Evolutionary conservation across 1,140 invertebrate genomes (phyloP).

Genomic region (Anastrepha obliqua): DNA sequence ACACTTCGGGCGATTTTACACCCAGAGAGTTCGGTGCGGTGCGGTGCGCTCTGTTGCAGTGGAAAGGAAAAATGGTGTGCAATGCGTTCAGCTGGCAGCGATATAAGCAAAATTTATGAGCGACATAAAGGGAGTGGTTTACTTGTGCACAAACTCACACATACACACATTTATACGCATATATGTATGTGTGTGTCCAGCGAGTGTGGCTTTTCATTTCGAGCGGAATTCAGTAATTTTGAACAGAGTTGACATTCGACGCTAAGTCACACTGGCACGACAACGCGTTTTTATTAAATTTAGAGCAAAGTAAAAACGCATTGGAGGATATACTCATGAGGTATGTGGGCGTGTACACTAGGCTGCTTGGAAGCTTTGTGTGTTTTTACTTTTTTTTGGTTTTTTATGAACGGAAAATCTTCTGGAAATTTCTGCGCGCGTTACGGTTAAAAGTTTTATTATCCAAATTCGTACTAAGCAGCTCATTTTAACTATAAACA

Average conservation of each 20-base stretch:
- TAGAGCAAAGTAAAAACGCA: background rate
- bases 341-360: background rate
- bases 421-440: too few species aligned
- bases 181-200: background rate
- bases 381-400: too few species aligned
- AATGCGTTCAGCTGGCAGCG: background rate
- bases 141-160: background rate
- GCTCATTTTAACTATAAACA: too few species aligned
- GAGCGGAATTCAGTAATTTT: conserved; percentile 37
- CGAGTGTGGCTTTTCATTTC: conserved; percentile 38
- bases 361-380: too few species aligned
- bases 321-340: background rate
- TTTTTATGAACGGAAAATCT: too few species aligned
- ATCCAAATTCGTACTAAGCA: too few species aligned
- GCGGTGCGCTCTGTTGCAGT: background rate
- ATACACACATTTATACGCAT: background rate
- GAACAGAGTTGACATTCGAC: conserved; percentile 43
- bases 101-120: conserved; percentile 44
- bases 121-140: conserved; percentile 3
- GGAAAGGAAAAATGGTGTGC: background rate
- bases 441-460: too few species aligned
- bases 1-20: background rate
- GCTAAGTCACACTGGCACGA: conserved; percentile 18
- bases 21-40: background rate
- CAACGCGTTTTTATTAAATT: conserved; percentile 44